Evolutionary conservation across 2,797 vertebrate species (phyloP), one percentile per base, ranked within the genome.

Genomic region (Crocidura indochinensis): DNA sequence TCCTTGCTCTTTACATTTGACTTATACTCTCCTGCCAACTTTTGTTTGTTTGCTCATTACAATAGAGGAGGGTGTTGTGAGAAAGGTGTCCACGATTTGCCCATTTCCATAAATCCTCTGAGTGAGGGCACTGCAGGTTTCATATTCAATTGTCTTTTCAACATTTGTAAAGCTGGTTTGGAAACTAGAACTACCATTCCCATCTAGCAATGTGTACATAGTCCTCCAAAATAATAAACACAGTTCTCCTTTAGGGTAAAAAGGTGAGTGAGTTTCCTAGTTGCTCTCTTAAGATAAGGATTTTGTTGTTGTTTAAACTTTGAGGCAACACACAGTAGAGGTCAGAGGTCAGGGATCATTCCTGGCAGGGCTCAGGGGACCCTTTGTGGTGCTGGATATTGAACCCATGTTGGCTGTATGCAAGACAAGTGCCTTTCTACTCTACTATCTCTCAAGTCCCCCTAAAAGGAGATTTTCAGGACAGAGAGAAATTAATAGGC

Each of bases 171-270:
- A 83, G 82, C n/a, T 68, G 60, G 53, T 29, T 62, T 69, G 46
- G 74, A 84, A 79, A 49, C 60, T 24, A 73, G 1, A 46, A 9
- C 31, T 27, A 0, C 19, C 20, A 0, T 56, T 5, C 76, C 67
- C 7, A 3, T 72, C 12, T 51, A 47, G 24, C 6, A 26, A 5
- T 67, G 26, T 53, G 22, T n/a, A 67, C 6, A 80, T 51, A 71
- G 47, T 44, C 69, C 22, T 64, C 89, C 31, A 75, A n/a, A 88
- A 75, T 62, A 69, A 60, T 19, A 88, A 79, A 24, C 80, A 84
- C 14, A 80, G 74, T 53, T 87, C 22, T 79, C 60, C n/a, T n/a
- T 49, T 56, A n/a, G 27, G 53, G 22, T 24, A 15, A 82, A 86
- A 81, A 22, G 26, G 64, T 26, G 26, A 76, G 19, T 62, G 75